Evolutionary conservation across 2,888 invertebrate species (phyloP), one percentile per base, ranked within the genome.

Genomic region (Megaustenia siamemsis): DNA sequence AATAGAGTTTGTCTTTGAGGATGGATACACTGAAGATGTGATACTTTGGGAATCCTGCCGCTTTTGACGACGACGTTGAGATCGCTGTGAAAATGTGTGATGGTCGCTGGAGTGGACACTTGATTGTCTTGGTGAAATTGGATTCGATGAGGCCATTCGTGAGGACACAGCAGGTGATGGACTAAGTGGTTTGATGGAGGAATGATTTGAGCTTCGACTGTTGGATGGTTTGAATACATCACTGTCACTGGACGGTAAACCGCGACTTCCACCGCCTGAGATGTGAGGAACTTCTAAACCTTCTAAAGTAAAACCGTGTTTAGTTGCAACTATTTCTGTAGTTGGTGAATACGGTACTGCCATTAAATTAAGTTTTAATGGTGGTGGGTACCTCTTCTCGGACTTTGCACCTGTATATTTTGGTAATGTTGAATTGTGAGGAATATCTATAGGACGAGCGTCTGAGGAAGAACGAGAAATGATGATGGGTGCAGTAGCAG

Each of bases 221-320:
- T 66, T 60, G 10, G 63, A 15, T 49, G 68, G 45, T 53, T 76
- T 83, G 68, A 83, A 83, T 35, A 76, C 75, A 24, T 75, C 75
- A 24, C 82, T 76, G 35, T 63, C 82, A n/a, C 69, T 71, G 1
- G 81, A 71, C 5, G 81, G 69, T 12, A 81, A 18, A 0, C 71
- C 28, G 28, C 81, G 49, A 18, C 66, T 21, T 12, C 66, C 28
- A 21, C 63, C 24, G 1, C 53, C 68, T 18, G 75, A 10, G n/a
- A 40, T 38, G 53, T 76, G 76, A 2, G 82, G 83, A 6, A 83
- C 83, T n/a, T 83, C 83, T 6, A 83, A 43, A 2, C 83, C 83
- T 32, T 76, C 83, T 24, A 83, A 18, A 6, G 53, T 56, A n/a
- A 83, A 83, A 6, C 83, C 83, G 24, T 83, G 83, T 43, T 83